Evolutionary conservation across 2,113 vertebrate species (phyloP).

Genomic region (Heteronetta atricapilla): DNA sequence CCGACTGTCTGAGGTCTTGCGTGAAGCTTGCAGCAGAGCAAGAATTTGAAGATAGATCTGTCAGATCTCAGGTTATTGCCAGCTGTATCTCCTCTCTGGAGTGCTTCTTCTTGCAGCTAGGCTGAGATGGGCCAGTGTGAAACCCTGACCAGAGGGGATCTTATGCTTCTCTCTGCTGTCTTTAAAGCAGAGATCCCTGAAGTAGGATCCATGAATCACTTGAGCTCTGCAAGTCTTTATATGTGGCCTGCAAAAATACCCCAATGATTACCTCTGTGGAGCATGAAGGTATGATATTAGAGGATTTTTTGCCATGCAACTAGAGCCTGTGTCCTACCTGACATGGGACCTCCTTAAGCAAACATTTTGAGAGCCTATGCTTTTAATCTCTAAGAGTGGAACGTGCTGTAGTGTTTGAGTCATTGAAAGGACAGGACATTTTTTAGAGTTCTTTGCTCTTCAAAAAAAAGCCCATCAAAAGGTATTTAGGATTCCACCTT

Average conservation of each 20-base stretch:
- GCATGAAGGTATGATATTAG: background rate
- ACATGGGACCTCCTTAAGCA: slow-evolving; percentile 4
- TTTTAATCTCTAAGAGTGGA: background rate
- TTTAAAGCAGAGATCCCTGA: background rate
- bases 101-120: background rate
- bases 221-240: background rate
- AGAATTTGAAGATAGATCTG: background rate
- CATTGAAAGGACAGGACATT: background rate
- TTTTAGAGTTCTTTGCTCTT: slow-evolving; percentile 13
- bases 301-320: background rate
- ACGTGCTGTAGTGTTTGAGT: background rate
- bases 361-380: slow-evolving; percentile 17
- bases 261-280: background rate
- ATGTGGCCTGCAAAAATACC: background rate
- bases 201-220: background rate
- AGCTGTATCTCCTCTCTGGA: background rate
- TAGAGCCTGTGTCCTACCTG: background rate
- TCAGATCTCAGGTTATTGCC: background rate
- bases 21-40: background rate
- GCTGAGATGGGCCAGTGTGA: background rate
- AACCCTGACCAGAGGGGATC: background rate
- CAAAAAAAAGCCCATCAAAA: background rate
- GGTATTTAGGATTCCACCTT: background rate
- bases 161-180: background rate
- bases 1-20: background rate